A percentile compares a stretch with the other conserved stretches of the same genome.
Evolutionary conservation across 2,797 vertebrate genomes (phyloP).

Genomic region (Oceanodroma leucorhoa): DNA sequence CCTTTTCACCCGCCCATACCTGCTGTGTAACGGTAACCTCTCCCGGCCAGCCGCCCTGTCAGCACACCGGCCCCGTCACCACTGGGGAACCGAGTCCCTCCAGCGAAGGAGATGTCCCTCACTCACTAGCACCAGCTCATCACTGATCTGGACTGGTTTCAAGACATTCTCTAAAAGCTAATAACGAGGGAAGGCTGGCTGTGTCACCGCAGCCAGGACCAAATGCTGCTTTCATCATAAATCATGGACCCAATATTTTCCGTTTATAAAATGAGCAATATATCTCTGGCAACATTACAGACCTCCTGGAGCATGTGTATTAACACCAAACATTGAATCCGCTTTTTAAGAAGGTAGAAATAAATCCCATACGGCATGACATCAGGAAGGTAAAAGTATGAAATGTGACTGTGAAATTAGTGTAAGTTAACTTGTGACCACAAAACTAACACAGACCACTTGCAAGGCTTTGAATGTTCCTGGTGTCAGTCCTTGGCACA

Average conservation of each 20-base stretch:
- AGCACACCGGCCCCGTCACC: fast-evolving
- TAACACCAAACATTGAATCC: background rate
- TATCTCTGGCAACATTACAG: background rate
- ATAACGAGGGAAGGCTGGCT: background rate
- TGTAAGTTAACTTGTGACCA: background rate
- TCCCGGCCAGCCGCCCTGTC: background rate
- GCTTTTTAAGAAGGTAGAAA: background rate
- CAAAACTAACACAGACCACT: background rate
- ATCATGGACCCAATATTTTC: background rate
- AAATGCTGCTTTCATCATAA: background rate
- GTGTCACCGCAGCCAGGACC: background rate
- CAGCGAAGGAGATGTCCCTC: background rate
- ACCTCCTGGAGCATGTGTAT: background rate
- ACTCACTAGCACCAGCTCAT: background rate
- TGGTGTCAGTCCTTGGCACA: background rate
- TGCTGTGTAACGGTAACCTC: background rate
- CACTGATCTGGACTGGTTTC: background rate
- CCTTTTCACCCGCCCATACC: background rate
- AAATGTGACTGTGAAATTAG: background rate
- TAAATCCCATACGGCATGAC: background rate
- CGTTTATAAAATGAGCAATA: background rate
- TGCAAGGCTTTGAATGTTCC: background rate
- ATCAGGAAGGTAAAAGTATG: background rate
- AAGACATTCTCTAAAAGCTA: background rate
- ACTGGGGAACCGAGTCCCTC: background rate